Base-by-base conservation (phyloP, 2,888 invertebrate species). In the Parelbella ahira region DNA sequence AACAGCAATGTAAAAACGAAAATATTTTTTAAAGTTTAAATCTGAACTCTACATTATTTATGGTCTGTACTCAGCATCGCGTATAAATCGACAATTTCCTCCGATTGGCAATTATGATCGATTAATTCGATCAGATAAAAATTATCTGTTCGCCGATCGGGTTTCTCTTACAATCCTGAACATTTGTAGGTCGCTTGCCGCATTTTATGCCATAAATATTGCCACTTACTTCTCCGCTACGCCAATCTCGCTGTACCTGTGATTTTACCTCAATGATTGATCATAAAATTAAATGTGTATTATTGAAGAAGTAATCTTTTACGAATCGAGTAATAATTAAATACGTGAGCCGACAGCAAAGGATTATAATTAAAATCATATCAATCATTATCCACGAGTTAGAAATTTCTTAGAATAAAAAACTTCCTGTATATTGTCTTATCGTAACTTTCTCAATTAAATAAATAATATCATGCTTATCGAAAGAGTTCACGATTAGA, bases 51-150 rank as follows among this genome's bases (percentile, higher is more conserved):
- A 38, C 23, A 30, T 38, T 23, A 30, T 38, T 30, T 30, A 30
- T 24, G 18, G 15, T 7, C 4, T 10, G 18, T 6, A 15, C 8
- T 12, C 30, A 23, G 15, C 24, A 13, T 33, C 10, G 34, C 25
- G 9, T 21, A 42, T 28, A 41, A 41, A 42, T 42, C 15, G 42
- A 28, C 15, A 42, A 33, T 42, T 42, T 42, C 27, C 33, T 28
- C 23, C n/a, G 28, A 28, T 42, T 42, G 34, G 15, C 34, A 42
- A 34, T 42, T 42, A 42, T 18, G 42, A 42, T 34, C 42, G 42
- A 42, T 42, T 41, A 42, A 34, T 34, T 42, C 42, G n/a, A 42
- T 42, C 42, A 34, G 42, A 42, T 42, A 42, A 42, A 32, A 34
- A 42, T 42, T 42, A 42, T 42, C 42, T 28, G 42, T 27, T 6